Conservation (phyloP, 1,140 invertebrate species). For the Pararge aegeria region DNA sequence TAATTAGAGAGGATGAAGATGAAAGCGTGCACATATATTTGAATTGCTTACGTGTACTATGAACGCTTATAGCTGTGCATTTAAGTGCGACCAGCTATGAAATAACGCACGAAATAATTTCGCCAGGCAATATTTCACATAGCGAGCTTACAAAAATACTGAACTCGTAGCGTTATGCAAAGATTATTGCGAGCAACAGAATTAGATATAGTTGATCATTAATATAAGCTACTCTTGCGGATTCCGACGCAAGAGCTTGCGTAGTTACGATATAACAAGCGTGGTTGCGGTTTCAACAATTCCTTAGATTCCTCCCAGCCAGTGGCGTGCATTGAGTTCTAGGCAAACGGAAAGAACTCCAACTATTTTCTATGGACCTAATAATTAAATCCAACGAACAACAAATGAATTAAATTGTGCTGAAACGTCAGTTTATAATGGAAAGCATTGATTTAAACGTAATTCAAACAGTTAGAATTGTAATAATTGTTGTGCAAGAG, state of each 20-base stretch:
- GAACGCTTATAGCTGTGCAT: not conserved
- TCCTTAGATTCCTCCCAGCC: constrained; percentile 46
- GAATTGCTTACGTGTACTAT: not conserved
- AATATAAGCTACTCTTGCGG: constrained; percentile 46
- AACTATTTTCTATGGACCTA: not conserved
- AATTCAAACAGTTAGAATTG: too few species aligned
- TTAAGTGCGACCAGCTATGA: not conserved
- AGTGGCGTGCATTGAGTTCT: not conserved
- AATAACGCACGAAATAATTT: not conserved
- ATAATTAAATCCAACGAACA: too few species aligned
- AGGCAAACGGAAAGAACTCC: not conserved
- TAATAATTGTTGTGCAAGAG: too few species aligned
- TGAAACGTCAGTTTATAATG: not conserved
- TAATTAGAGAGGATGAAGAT: too few species aligned
- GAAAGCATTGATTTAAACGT: too few species aligned
- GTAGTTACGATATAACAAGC: constrained; percentile 50
- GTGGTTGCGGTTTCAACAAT: constrained; percentile 57
- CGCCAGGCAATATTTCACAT: not conserved
- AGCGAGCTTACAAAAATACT: constrained; percentile 2
- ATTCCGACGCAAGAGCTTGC: constrained; percentile 66
- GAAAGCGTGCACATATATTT: too few species aligned
- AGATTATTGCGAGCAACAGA: constrained; percentile 30
- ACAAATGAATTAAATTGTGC: not conserved
- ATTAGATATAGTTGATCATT: constrained; percentile 62
- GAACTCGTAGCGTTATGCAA: constrained; percentile 17